Base-by-base conservation (phyloP, 2,888 invertebrate species). In the Willowsia nigromaculata region DNA sequence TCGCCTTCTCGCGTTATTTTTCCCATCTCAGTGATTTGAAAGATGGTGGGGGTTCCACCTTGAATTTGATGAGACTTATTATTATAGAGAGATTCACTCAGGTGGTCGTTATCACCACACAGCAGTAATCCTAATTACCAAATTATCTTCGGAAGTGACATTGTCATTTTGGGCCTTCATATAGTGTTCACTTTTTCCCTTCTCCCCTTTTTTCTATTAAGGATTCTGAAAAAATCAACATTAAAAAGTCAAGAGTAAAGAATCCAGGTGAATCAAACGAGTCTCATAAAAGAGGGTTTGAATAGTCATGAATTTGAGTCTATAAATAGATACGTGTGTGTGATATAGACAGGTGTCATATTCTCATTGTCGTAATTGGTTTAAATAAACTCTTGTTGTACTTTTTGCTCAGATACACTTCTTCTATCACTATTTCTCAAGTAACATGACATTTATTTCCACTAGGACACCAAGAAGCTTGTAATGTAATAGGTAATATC, bases 111-210 rank as follows among this genome's bases (percentile, higher is more conserved):
- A 85, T 62, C 68, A 80, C 33, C 37, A 56, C 85, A 65, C 86
- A 86, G 86, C 80, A 71, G 86, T 47, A 50, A 53, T 80, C 68
- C 78, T 86, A 86, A 86, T 86, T 86, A 86, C 86, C 80, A 86
- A 86, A 86, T 86, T 86, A 86, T 86, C 80, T 65, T 86, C 86
- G 86, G 86, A 86, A 86, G 78, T 86, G 86, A 86, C 86, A 86
- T 65, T 86, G 86, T 86, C 86, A 86, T 80, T 86, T 86, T n/a
- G n/a, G n/a, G n/a, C n/a, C n/a, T n/a, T n/a, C n/a, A n/a, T n/a
- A n/a, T n/a, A n/a, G n/a, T n/a, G n/a, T n/a, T 62, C 68, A 18
- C 59, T 84, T 37, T 47, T 47, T 27, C 25, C 62, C 47, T 7
- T 25, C 18, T 71, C 40, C 56, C 13, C 47, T 71, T 47, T 27